A percentile compares a stretch with the other conserved stretches of the same genome.
phyloP scores from a whole-genome alignment of 2,797 vertebrate species.

The Leptodon cayanensis region DNA sequence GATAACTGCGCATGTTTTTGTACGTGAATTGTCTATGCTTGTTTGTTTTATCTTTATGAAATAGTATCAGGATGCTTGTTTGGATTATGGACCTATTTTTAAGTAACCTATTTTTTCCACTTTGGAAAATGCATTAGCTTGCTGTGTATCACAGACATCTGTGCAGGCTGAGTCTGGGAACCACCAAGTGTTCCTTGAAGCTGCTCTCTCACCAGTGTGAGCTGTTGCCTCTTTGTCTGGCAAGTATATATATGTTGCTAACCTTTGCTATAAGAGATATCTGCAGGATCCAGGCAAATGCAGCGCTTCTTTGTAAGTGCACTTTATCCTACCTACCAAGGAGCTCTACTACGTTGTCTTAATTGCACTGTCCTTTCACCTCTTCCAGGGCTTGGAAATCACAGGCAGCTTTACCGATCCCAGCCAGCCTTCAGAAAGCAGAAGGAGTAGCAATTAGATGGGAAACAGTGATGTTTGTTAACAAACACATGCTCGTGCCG shows the following conservation, averaged over 20 bases:
- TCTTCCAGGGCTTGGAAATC: too few relatives aligned
- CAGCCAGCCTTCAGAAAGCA: background rate
- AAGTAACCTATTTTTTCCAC: background rate
- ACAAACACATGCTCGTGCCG: fast-evolving
- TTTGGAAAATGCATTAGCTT: background rate
- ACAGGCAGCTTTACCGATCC: background rate
- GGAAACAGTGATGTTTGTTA: background rate
- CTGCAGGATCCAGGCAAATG: background rate
- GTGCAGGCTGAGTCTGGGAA: background rate
- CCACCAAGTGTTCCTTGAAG: background rate
- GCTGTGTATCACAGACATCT: background rate
- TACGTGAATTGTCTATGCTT: background rate
- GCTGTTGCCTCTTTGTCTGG: background rate
- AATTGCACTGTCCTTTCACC: background rate
- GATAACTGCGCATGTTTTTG: fast-evolving
- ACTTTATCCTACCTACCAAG: background rate
- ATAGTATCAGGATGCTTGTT: background rate
- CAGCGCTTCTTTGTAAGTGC: background rate
- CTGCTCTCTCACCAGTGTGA: background rate
- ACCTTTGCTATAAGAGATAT: background rate
- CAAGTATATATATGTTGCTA: background rate
- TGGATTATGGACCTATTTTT: constrained; percentile 18
- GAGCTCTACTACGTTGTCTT: background rate
- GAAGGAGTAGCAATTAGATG: background rate
- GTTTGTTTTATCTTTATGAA: background rate